phyloP scores from a whole-genome alignment of 1,140 invertebrate genomes.

The Himalopsyche phryganea region DNA sequence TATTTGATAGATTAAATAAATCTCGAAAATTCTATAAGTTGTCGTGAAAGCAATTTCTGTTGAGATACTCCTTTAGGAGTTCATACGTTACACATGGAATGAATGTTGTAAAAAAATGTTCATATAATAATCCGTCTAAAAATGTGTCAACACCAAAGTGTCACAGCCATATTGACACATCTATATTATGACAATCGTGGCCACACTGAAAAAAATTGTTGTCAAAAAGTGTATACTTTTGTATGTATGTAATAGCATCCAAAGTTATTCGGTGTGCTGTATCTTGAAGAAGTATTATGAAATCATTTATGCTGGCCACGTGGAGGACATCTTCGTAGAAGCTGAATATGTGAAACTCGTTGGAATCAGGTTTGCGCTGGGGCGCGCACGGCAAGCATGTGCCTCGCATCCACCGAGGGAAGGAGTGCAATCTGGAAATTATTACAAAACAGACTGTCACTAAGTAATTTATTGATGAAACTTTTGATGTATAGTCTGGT shows the following conservation, averaged over 20 bases:
- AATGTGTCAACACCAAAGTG: no score
- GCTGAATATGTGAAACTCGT: conserved; percentile 59
- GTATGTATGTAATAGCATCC: conserved; percentile 63
- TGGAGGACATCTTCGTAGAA: conserved; percentile 76
- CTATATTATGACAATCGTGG: no score
- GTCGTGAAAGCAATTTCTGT: no score
- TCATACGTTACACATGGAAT: no score
- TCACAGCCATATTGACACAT: no score
- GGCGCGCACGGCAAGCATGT: conserved; percentile 71
- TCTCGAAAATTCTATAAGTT: no score
- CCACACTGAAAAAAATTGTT: no score
- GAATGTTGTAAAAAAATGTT: no score
- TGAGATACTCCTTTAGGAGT: no score
- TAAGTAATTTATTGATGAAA: no score
- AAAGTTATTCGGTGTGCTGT: conserved; percentile 59
- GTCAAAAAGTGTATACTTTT: conserved; percentile 49
- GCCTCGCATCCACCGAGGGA: conserved; percentile 81
- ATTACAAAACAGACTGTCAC: background rate
- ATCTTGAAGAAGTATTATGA: conserved; percentile 63
- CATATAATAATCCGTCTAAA: no score
- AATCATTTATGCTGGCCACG: conserved; percentile 62
- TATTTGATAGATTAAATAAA: no score
- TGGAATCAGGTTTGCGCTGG: conserved; percentile 50
- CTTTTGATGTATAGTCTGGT: conserved; percentile 1
- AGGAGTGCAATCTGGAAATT: conserved; percentile 61